Percentiles rank a stretch among this genome's conserved stretches.
phyloP scores from a whole-genome alignment of 2,113 vertebrate species.

The Psittacara wagleri region DNA sequence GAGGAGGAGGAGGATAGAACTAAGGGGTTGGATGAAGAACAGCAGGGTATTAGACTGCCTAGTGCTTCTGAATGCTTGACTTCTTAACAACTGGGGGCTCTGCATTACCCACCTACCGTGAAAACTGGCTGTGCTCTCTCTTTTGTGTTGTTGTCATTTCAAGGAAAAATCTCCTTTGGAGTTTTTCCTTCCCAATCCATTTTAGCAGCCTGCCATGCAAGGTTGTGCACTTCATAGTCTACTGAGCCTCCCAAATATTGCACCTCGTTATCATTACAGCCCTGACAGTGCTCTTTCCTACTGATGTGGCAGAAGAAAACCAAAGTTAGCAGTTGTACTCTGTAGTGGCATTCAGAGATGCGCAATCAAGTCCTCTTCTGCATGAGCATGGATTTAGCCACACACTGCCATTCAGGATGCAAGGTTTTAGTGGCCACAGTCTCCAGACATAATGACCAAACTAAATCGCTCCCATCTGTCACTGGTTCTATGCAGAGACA shows the following conservation, averaged over 20 bases:
- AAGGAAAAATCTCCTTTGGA: conserved; percentile 46
- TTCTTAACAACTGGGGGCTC: conserved; percentile 42
- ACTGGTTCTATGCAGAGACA: background rate
- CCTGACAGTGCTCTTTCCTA: background rate
- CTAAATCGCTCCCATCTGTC: background rate
- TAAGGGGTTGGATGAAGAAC: conserved; percentile 19
- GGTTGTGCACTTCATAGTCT: conserved; percentile 36
- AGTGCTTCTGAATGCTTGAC: conserved; percentile 45
- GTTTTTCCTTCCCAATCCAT: conserved; percentile 28
- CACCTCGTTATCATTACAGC: conserved; percentile 5
- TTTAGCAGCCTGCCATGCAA: conserved; percentile 36
- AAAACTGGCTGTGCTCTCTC: conserved; percentile 64
- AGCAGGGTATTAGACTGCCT: conserved; percentile 51
- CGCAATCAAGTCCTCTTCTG: background rate
- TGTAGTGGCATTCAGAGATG: background rate
- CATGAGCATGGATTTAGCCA: background rate
- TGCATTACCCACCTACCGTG: conserved; percentile 60
- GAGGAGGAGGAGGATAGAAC: conserved; percentile 16
- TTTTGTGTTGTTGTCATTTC: conserved; percentile 29
- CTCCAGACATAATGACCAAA: background rate
- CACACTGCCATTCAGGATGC: background rate
- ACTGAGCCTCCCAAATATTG: conserved; percentile 6
- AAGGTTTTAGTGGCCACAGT: background rate
- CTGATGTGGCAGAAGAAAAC: background rate
- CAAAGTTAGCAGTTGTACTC: background rate